A percentile compares a stretch with the other conserved stretches of the same genome.
Evolutionary conservation across 2,113 vertebrate genomes (phyloP).

Genomic region (Poeciliopsis occidentalis): DNA sequence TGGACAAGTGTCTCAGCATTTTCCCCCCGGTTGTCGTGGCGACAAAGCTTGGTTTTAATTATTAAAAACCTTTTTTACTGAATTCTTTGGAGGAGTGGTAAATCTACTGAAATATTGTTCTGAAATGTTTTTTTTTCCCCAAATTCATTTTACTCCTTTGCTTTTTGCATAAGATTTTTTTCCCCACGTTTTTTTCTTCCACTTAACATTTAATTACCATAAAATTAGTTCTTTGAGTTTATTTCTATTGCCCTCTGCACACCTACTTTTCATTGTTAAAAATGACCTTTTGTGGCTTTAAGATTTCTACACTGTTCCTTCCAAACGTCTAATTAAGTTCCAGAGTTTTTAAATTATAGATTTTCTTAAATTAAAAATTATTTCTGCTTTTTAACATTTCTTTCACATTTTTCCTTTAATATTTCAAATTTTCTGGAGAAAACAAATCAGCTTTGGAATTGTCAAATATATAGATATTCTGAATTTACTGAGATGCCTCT

Average conservation of each 20-base stretch:
- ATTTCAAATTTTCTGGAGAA: neutral
- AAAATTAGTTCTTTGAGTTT: neutral
- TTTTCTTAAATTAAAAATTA: too few species aligned
- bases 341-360: too few species aligned
- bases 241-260: too few species aligned
- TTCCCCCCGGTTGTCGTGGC: too few species aligned
- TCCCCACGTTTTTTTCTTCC: neutral
- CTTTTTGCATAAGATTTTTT: too few species aligned
- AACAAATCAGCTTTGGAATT: neutral
- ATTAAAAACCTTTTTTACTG: neutral
- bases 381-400: too few species aligned
- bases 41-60: neutral
- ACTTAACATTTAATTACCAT: neutral
- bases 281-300: too few species aligned
- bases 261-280: too few species aligned
- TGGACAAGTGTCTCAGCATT: neutral
- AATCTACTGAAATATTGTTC: neutral
- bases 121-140: too few species aligned
- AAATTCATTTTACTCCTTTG: too few species aligned
- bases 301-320: too few species aligned
- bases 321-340: too few species aligned
- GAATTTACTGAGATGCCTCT: neutral
- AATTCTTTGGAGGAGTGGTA: neutral
- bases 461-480: neutral
- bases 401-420: neutral